phyloP scores from a whole-genome alignment of 1,140 invertebrate genomes.

The Diprion similis region DNA sequence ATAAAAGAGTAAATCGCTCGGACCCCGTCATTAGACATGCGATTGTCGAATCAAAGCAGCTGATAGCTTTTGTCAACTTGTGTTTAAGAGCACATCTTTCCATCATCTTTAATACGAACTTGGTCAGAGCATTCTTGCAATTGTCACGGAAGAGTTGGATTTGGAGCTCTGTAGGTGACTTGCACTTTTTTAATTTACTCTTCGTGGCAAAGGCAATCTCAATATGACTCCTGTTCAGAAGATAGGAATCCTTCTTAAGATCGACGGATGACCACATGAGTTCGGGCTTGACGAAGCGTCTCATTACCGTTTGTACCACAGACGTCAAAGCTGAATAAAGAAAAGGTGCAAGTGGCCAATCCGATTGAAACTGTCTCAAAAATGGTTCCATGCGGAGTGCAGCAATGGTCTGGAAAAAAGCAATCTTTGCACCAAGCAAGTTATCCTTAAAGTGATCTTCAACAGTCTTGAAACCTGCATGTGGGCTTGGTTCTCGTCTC shows the following conservation, averaged over 20 bases:
- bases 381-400: constrained; percentile 24
- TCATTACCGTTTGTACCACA: constrained; percentile 19
- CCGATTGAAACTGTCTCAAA: constrained; percentile 25
- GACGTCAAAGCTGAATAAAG: constrained; percentile 10
- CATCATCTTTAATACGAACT: constrained; percentile 23
- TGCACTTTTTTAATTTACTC: constrained; percentile 15
- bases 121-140: constrained; percentile 19
- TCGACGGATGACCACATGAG: constrained; percentile 6
- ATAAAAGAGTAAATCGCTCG: constrained; percentile 21
- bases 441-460: constrained; percentile 24
- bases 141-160: constrained; percentile 18
- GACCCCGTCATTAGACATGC: constrained; percentile 11
- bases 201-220: constrained; percentile 16
- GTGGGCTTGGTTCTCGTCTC: constrained; percentile 6
- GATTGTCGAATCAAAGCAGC: constrained; percentile 23
- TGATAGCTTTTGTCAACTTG: constrained; percentile 26
- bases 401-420: constrained; percentile 18
- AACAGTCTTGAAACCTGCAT: constrained; percentile 21
- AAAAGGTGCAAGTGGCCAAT: constrained; percentile 24
- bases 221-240: constrained; percentile 13
- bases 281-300: constrained; percentile 16
- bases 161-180: constrained; percentile 2
- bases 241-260: constrained; percentile 19
- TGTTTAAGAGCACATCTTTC: constrained; percentile 25
- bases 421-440: constrained; percentile 19